phyloP scores from a whole-genome alignment of 2,888 invertebrate genomes.

The Cordylochernes scorpioides region DNA sequence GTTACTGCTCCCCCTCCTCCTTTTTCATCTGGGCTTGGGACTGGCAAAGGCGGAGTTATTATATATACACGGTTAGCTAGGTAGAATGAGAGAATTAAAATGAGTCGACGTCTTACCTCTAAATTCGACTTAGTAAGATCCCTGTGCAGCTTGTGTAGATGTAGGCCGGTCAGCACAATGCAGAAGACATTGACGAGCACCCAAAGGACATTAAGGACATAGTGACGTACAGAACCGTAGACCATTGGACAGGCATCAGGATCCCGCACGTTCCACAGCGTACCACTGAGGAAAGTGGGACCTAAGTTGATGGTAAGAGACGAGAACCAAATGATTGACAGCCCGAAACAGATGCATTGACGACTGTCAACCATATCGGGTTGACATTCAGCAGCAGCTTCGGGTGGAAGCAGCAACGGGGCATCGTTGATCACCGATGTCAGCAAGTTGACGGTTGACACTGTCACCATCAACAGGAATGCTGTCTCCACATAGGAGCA shows the following conservation, averaged over 20 bases:
- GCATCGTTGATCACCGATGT: constrained; percentile 57
- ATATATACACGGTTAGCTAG: too few relatives aligned
- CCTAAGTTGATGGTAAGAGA: constrained; percentile 68
- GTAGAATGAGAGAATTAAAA: too few relatives aligned
- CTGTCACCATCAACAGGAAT: constrained; percentile 57
- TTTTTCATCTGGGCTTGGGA: too few relatives aligned
- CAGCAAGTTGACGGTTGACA: constrained; percentile 67
- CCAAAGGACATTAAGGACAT: constrained; percentile 69
- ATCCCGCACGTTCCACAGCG: constrained; percentile 43
- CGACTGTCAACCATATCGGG: constrained; percentile 29
- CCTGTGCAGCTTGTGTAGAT: constrained; percentile 44
- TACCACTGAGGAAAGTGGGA: constrained; percentile 56
- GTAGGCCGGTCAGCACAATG: constrained; percentile 50
- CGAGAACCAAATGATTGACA: constrained; percentile 79
- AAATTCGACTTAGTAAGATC: constrained; percentile 44
- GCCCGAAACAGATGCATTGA: constrained; percentile 64
- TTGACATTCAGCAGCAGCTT: constrained; percentile 10
- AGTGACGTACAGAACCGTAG: constrained; percentile 59
- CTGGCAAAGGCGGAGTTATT: too few relatives aligned
- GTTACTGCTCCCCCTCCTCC: too few relatives aligned
- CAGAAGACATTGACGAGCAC: constrained; percentile 63
- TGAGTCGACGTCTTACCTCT: too few relatives aligned
- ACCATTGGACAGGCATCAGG: constrained; percentile 52
- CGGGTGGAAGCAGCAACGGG: constrained; percentile 38
- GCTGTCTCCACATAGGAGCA: constrained; percentile 70